Base-by-base conservation (phyloP, 2,113 vertebrate genomes). In the Aldabrachelys gigantea region DNA sequence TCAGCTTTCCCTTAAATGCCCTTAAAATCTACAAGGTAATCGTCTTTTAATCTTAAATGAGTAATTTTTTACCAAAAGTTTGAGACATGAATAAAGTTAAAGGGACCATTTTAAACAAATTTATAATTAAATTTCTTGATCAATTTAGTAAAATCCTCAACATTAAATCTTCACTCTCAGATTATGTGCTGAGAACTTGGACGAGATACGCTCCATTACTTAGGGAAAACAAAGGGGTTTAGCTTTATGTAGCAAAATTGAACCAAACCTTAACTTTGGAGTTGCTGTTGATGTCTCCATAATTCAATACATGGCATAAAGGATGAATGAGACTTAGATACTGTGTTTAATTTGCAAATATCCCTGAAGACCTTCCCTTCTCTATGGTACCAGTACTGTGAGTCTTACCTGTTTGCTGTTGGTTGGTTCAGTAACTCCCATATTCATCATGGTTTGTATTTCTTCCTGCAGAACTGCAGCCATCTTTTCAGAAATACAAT, bases 1-100 rank as follows among this genome's bases (percentile, higher is more conserved):
- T 11, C 5, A 4, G 0, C 0, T 87, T 92, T 75, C 87, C 83
- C 17, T 38, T 5, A 3, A 22, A 75, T 4, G 3, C 52, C 47
- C 1, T 54, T 38, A 35, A 87, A 93, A 69, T 4, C 12, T 52
- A 38, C 47, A 10, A 7, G 3, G 4, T 2, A 29, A 2, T n/a
- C 80, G 62, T 8, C 65, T 94, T 8, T 0, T 82, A 76, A 82
- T 59, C 16, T 76, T 80, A 69, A 69, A n/a, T 21, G 16, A 69
- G 16, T 69, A 69, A n/a, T 8, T 19, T 69, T 35, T n/a, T 35
- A n/a, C 62, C 16, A n/a, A n/a, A 69, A 69, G 31, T 14, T 62
- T 62, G 27, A 62, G 29, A 62, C 29, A 6, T 62, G 29, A 35
- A 62, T 62, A 31, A 62, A 69, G 31, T 35, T 69, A n/a, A 69